Conservation (phyloP, 2,888 invertebrate species). For the Leptopilina myrica region DNA sequence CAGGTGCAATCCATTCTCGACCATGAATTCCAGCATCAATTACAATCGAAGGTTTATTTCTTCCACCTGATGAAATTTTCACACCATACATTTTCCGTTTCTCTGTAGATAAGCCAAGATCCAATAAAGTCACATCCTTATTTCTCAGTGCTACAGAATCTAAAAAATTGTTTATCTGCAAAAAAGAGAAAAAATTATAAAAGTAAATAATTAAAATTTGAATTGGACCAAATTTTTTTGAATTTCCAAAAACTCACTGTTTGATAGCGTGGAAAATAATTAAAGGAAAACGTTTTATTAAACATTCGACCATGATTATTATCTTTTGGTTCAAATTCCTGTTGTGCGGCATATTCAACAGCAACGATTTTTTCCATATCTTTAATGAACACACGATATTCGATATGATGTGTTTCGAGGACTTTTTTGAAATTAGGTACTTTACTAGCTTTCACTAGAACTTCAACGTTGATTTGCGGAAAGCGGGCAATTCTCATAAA, state of each 20-base stretch:
- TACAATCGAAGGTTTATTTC: constrained; percentile 79
- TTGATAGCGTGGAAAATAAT: constrained; percentile 65
- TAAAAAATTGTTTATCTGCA: constrained; percentile 78
- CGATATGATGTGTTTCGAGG: constrained; percentile 72
- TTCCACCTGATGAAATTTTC: constrained; percentile 81
- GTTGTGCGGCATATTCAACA: constrained; percentile 52
- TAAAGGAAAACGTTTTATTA: constrained; percentile 55
- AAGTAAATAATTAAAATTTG: too few species aligned
- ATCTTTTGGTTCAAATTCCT: constrained; percentile 49
- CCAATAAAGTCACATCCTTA: constrained; percentile 78
- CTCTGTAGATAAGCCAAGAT: constrained; percentile 81
- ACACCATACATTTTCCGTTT: constrained; percentile 71
- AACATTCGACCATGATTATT: constrained; percentile 48
- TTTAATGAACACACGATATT: constrained; percentile 75
- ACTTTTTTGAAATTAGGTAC: constrained; percentile 60
- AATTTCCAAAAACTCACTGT: constrained; percentile 15
- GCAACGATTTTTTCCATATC: constrained; percentile 75
- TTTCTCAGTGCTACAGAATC: constrained; percentile 75
- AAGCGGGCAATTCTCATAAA: constrained; percentile 57
- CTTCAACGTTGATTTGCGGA: constrained; percentile 53
- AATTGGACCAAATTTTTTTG: too few species aligned
- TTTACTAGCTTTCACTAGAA: constrained; percentile 63
- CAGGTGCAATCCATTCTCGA: constrained; percentile 84
- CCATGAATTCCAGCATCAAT: constrained; percentile 83
- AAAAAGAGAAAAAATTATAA: background rate